Conservation (phyloP, 2,797 vertebrate species). For the Antennarius maculatus region DNA sequence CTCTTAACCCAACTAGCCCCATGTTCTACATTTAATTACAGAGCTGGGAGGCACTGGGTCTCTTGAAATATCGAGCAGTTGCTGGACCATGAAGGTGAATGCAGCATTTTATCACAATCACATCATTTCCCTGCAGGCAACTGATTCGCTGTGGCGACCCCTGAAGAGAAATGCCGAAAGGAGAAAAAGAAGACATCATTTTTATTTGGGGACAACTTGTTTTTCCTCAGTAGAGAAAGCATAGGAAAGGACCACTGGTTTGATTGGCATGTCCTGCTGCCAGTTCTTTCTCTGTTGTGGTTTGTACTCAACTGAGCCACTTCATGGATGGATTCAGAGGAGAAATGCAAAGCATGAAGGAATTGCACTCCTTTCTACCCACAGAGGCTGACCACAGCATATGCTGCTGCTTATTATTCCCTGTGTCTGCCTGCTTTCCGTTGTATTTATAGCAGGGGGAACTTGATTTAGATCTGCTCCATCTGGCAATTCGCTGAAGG, state of each 20-base stretch:
- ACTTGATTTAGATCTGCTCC: conserved; percentile 78
- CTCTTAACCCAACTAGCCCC: conserved; percentile 52
- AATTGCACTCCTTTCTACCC: conserved; percentile 52
- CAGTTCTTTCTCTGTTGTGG: conserved; percentile 49
- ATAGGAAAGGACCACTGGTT: conserved; percentile 36
- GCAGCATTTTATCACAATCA: conserved; percentile 42
- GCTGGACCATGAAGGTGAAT: conserved; percentile 44
- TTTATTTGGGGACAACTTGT: conserved; percentile 36
- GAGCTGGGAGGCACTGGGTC: conserved; percentile 13
- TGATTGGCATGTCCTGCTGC: conserved; percentile 60
- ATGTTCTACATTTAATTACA: conserved; percentile 54
- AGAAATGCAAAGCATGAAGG: conserved; percentile 71
- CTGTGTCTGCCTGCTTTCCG: conserved; percentile 63
- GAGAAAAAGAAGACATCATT: no score
- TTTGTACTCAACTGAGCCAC: conserved; percentile 65
- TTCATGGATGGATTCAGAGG: conserved; percentile 72
- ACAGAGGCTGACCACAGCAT: conserved; percentile 71
- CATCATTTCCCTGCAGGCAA: conserved; percentile 26
- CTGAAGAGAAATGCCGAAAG: no score
- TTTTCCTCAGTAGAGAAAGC: conserved; percentile 40
- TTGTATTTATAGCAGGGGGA: conserved; percentile 75
- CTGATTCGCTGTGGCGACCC: no score
- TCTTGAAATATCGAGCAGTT: conserved; percentile 29
- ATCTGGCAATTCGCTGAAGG: conserved; percentile 73
- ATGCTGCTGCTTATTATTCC: conserved; percentile 67